Evolutionary conservation across 2,113 vertebrate genomes (phyloP).

Genomic region (Crotalus horridus): DNA sequence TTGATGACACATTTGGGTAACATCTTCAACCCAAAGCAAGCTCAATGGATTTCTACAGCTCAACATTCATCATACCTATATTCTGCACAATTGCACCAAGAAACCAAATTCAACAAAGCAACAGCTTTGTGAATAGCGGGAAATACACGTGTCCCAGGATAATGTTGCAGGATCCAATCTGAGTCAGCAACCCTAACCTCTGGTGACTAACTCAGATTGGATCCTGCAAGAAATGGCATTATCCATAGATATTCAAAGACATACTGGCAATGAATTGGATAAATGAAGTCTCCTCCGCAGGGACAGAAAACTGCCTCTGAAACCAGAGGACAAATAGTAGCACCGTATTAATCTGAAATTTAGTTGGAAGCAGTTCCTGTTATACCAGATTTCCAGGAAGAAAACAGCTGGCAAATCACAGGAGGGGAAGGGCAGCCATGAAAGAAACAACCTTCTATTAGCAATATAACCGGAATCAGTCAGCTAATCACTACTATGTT

Average conservation of each 20-base stretch:
- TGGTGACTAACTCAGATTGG: background rate
- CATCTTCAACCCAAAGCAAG: background rate
- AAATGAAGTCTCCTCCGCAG: background rate
- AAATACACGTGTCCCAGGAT: too few species aligned
- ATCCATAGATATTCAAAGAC: background rate
- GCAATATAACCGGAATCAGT: background rate
- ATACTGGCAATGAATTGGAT: background rate
- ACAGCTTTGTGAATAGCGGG: too few species aligned
- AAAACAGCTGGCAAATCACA: background rate
- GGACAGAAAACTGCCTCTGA: background rate
- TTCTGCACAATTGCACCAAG: background rate
- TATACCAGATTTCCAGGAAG: background rate
- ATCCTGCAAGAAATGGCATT: background rate
- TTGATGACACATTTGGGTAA: background rate
- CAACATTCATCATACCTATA: background rate
- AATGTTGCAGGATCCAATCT: too few species aligned
- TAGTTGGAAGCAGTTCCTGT: background rate
- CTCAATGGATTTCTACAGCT: background rate
- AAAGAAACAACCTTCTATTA: background rate
- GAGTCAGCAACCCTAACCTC: background rate
- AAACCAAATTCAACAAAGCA: background rate
- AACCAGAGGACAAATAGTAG: background rate
- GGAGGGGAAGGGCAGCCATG: background rate
- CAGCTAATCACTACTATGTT: constrained; percentile 1
- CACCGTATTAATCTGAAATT: background rate